A percentile compares a stretch with the other conserved stretches of the same genome.
These are phyloP conservation scores for Malaclemys terrapin DNA, from an alignment of 2,113 vertebrate species.

Conservation along the genomic window DNA sequence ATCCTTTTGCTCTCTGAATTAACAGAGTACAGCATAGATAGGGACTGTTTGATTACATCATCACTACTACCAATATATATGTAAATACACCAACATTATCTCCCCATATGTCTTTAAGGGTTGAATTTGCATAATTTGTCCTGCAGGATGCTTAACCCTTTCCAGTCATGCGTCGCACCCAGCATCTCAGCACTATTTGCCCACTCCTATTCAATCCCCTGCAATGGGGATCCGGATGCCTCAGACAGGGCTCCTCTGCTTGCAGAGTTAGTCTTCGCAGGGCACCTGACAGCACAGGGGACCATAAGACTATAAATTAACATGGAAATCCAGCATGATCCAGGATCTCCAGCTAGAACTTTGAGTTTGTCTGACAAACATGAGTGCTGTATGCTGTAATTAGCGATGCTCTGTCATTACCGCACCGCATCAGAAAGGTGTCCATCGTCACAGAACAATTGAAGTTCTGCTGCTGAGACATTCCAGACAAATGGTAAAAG, in stretches of 20 bases:
- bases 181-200: neutral
- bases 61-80: too few relatives aligned
- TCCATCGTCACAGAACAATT: neutral
- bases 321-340: fast-evolving
- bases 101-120: too few relatives aligned
- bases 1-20: too few relatives aligned
- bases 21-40: too few relatives aligned
- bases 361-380: slow-evolving; percentile 11
- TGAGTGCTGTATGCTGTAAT: neutral
- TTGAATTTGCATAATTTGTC: too few relatives aligned
- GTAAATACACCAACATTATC: too few relatives aligned
- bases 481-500: slow-evolving; percentile 64
- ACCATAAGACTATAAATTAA: neutral
- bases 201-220: neutral
- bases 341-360: neutral
- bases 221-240: neutral
- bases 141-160: too few relatives aligned
- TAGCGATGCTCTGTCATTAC: slow-evolving; percentile 6
- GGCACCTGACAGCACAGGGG: neutral
- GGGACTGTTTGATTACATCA: too few relatives aligned
- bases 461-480: slow-evolving; percentile 9
- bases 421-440: neutral
- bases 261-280: fast-evolving
- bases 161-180: too few relatives aligned
- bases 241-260: neutral